Evolutionary conservation across 2,113 vertebrate species (phyloP).

Genomic region (Lycaon pictus): DNA sequence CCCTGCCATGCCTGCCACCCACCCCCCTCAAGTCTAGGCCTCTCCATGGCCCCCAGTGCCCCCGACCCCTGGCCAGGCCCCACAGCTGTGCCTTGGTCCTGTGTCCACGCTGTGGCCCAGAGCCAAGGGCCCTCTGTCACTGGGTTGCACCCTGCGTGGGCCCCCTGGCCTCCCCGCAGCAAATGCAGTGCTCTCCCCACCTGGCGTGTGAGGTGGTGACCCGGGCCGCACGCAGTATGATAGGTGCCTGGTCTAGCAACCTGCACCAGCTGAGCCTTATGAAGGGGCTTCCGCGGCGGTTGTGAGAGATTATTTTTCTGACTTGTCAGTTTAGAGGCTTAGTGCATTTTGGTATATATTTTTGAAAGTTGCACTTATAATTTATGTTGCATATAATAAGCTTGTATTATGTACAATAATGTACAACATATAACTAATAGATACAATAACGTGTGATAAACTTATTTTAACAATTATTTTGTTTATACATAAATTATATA

Average conservation of each 20-base stretch:
- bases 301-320: background rate
- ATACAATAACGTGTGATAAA: background rate
- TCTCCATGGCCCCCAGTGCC: too few species aligned
- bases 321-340: background rate
- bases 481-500: background rate
- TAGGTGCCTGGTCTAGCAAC: background rate
- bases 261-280: rapidly evolving
- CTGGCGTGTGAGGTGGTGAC: rapidly evolving
- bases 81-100: background rate
- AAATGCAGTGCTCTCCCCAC: background rate
- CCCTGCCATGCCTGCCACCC: rapidly evolving
- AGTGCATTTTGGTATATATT: background rate
- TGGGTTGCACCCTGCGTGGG: too few species aligned
- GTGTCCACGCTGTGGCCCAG: background rate
- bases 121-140: background rate
- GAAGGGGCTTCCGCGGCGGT: rapidly evolving
- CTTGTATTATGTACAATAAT: background rate
- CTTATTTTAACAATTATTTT: background rate
- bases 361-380: background rate
- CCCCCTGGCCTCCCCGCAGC: background rate
- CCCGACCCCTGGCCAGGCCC: background rate
- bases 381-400: background rate
- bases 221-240: rapidly evolving
- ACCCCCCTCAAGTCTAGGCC: background rate
- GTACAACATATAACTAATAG: background rate